Base-by-base conservation (phyloP, 1,140 invertebrate species). In the Medauroidea extradentata region DNA sequence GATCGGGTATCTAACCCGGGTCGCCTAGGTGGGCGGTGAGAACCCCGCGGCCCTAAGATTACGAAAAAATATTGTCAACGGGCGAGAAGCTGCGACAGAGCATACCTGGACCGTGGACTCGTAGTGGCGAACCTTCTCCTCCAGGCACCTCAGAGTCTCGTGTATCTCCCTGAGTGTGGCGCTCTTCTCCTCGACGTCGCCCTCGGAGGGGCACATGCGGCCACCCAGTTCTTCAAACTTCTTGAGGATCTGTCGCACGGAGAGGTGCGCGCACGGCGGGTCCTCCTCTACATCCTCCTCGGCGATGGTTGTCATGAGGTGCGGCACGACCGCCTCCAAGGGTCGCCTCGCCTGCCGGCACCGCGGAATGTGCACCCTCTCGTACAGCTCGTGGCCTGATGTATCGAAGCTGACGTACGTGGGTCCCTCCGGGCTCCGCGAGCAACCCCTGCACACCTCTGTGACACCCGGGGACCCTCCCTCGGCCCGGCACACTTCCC, bases 211-310 rank as follows among this genome's bases (percentile, higher is more conserved):
- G 2, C 18, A 19, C 19, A 56, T 23, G 23, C 34, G 44, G 14
- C 56, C 44, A 44, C 79, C 81, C 44, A 90, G 77, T 70, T 88
- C 89, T 67, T 91, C 88, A 71, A 91, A 90, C 49, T 87, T 79
- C 27, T 87, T 87, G 53, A 91, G 73, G 62, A 91, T 90, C 65
- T 89, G 88, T 63, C 87, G 85, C 27, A 91, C 88, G 57, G 88
- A 89, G 59, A 90, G 80, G 75, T 90, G 89, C 19, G 81, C 85
- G 7, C 75, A 77, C 14, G 13, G 19, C 19, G 4, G 27, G 19
- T 24, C 41, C 56, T 23, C 29, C 48, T 44, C 44, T 46, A 11
- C 5, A 2, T 44, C 52, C 64, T 91, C 88, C 69, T 91, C 88
- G n/a, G 85, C 80, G 34, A 90, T 89, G 2, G 88, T 89, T 71